Evolutionary conservation across 1,140 invertebrate species (phyloP).

Genomic region (Aphidius gifuensis): DNA sequence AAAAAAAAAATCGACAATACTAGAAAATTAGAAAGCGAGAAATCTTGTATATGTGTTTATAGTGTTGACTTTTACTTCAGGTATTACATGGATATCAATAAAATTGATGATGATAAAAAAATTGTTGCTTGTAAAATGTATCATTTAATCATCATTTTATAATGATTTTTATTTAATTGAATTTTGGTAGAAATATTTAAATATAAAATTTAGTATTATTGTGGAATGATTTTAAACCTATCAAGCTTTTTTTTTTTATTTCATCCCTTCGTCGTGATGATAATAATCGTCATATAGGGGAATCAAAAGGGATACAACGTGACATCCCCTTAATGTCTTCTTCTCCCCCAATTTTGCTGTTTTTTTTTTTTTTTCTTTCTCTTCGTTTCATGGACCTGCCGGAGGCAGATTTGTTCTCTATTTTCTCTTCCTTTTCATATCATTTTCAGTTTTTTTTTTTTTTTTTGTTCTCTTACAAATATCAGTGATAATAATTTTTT

Average conservation of each 20-base stretch:
- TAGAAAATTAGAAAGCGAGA: slow-evolving; percentile 21
- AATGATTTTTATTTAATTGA: no score
- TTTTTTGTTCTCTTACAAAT: no score
- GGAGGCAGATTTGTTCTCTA: no score
- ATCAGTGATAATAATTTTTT: no score
- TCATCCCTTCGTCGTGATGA: neutral
- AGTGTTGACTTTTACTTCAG: slow-evolving; percentile 13
- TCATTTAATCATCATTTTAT: no score
- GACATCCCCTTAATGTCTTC: slow-evolving; percentile 8
- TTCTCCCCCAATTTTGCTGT: slow-evolving; percentile 3
- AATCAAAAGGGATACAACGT: slow-evolving; percentile 12
- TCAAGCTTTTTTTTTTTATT: neutral
- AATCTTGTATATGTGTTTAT: slow-evolving; percentile 6
- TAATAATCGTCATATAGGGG: neutral
- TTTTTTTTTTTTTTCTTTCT: neutral
- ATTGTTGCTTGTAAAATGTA: neutral
- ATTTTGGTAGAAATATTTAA: no score
- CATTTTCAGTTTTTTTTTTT: no score
- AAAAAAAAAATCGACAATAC: neutral
- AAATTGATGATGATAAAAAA: neutral
- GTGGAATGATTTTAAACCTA: neutral
- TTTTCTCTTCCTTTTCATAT: no score
- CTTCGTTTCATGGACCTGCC: no score
- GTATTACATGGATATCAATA: slow-evolving; percentile 4
- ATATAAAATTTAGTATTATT: no score